phyloP scores from a whole-genome alignment of 2,797 vertebrate species.

The Siniperca scherzeri region DNA sequence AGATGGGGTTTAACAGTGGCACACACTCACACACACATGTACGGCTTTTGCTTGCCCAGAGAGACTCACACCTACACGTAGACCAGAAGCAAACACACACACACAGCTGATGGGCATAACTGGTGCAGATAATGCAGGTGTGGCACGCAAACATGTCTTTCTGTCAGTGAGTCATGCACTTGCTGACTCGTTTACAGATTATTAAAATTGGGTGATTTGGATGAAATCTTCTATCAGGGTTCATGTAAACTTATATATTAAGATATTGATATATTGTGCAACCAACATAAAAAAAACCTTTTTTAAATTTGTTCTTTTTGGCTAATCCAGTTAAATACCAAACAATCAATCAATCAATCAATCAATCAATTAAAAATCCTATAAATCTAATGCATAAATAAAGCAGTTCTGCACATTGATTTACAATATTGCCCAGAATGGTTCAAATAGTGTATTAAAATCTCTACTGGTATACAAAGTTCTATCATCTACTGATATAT shows the following conservation, averaged over 20 bases:
- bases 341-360: too few species aligned
- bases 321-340: too few species aligned
- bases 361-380: not conserved
- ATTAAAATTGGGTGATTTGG: not conserved
- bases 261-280: not conserved
- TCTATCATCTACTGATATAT: too few species aligned
- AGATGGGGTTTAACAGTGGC: slow-evolving; percentile 11
- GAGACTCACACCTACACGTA: not conserved
- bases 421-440: too few species aligned
- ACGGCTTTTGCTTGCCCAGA: not conserved
- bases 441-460: too few species aligned
- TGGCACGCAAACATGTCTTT: not conserved
- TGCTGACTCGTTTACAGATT: not conserved
- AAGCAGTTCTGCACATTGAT: not conserved
- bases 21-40: slow-evolving; percentile 9
- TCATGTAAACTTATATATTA: not conserved
- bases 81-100: not conserved
- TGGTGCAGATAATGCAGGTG: slow-evolving; percentile 1
- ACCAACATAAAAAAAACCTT: too few species aligned
- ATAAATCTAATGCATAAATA: not conserved
- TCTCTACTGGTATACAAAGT: too few species aligned
- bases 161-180: too few species aligned
- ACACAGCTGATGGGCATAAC: not conserved
- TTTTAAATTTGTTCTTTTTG: too few species aligned
- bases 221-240: not conserved